Conservation (phyloP, 2,113 vertebrate species). For the Aphyosemion australe region DNA sequence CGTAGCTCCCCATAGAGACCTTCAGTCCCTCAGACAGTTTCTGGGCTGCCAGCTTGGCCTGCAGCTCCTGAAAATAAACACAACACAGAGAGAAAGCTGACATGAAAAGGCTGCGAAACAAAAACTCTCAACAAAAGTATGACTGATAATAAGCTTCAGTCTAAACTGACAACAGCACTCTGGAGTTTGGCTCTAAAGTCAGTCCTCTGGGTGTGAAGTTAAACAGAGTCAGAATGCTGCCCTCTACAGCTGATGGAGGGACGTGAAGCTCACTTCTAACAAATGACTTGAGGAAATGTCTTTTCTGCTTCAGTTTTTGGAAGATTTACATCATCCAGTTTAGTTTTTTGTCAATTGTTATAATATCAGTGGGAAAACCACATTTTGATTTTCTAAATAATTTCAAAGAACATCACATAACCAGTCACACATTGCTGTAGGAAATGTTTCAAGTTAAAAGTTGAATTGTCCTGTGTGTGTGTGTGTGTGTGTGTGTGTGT, state of each 20-base stretch:
- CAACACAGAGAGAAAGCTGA: constrained; percentile 56
- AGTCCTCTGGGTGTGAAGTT: constrained; percentile 19
- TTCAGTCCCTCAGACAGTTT: constrained; percentile 88
- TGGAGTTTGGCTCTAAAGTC: constrained; percentile 43
- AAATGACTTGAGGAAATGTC: no score
- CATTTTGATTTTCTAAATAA: no score
- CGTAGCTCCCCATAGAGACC: constrained; percentile 84
- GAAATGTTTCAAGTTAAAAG: no score
- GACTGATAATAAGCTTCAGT: constrained; percentile 45
- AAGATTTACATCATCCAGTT: no score
- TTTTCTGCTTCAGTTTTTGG: no score
- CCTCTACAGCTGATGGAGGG: constrained; percentile 35
- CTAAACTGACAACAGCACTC: constrained; percentile 42
- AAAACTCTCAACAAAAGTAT: constrained; percentile 48
- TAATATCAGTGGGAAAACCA: no score
- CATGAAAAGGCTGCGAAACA: constrained; percentile 59
- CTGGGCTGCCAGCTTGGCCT: constrained; percentile 90
- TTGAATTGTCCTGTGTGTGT: no score
- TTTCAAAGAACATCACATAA: no score
- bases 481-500: no score
- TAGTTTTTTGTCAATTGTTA: no score
- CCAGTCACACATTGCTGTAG: no score
- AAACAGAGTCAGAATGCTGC: constrained; percentile 37
- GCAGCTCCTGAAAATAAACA: constrained; percentile 84
- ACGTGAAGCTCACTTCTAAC: background rate